These are phyloP conservation scores for Lithobius niger DNA, from an alignment of 1,140 invertebrate genomes.

Conservation along the genomic window DNA sequence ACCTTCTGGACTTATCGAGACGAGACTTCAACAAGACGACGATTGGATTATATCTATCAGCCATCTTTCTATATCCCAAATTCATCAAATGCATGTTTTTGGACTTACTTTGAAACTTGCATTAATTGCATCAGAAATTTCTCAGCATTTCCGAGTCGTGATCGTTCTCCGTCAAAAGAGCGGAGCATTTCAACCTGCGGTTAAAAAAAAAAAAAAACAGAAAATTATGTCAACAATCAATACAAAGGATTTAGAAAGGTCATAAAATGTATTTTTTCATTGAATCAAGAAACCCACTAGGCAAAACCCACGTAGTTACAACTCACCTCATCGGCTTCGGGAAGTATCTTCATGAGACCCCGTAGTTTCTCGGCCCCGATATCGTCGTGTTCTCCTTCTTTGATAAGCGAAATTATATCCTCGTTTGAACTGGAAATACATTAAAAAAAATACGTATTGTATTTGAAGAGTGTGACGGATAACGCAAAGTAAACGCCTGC, in stretches of 20 bases:
- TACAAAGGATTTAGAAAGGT: no score
- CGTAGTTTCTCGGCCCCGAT: conserved; percentile 84
- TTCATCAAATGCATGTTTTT: no score
- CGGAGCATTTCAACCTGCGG: conserved; percentile 62
- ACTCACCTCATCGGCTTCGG: conserved; percentile 69
- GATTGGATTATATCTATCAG: no score
- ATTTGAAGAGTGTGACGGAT: no score
- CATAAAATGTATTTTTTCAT: no score
- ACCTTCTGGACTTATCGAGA: no score
- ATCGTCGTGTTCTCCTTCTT: conserved; percentile 67
- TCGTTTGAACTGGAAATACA: conserved; percentile 58
- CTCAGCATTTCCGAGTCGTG: conserved; percentile 75
- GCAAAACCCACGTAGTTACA: neutral
- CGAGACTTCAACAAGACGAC: no score
- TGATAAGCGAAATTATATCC: conserved; percentile 77
- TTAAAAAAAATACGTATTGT: no score
- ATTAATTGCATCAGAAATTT: conserved; percentile 79
- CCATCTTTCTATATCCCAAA: no score
- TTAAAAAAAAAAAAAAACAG: conserved; percentile 11
- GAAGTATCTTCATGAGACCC: conserved; percentile 81
- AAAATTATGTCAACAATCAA: no score
- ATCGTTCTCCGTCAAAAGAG: conserved; percentile 65
- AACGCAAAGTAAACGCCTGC: no score
- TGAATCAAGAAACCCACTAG: neutral
- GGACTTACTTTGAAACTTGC: conserved; percentile 72